These are phyloP conservation scores for Crotalus horridus DNA, from an alignment of 2,113 vertebrate species.

Conservation along the genomic window DNA sequence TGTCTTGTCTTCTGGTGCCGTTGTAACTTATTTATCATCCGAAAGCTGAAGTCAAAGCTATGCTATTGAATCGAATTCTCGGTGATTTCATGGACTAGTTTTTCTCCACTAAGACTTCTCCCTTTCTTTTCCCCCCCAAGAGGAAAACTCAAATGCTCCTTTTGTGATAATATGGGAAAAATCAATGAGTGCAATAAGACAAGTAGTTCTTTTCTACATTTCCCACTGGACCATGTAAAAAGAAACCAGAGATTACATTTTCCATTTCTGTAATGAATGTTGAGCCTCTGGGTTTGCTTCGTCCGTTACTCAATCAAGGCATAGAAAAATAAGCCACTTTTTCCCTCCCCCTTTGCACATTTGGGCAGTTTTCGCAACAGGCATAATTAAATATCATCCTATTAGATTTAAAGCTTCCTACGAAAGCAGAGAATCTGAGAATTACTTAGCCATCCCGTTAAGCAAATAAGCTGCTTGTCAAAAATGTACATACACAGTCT, in stretches of 20 bases:
- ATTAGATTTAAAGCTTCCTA: constrained; percentile 47
- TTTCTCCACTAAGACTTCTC: not conserved
- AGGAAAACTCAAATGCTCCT: not conserved
- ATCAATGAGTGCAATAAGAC: not conserved
- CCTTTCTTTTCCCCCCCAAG: not conserved
- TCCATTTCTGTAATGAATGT: not conserved
- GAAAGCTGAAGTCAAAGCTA: not conserved
- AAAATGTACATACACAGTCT: constrained; percentile 61
- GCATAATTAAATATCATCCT: constrained; percentile 53
- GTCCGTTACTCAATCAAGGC: not conserved
- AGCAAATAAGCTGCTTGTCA: constrained; percentile 61
- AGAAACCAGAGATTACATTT: not conserved
- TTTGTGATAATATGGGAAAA: not conserved
- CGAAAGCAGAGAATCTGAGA: constrained; percentile 50
- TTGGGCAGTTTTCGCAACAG: constrained; percentile 40
- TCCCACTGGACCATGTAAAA: constrained; percentile 1
- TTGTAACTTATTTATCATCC: not conserved
- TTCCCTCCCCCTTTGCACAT: not conserved
- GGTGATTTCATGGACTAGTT: not conserved
- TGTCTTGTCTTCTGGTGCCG: not conserved
- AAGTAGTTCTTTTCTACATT: not conserved
- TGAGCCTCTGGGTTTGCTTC: not conserved
- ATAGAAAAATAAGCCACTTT: constrained; percentile 26
- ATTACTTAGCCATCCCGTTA: constrained; percentile 56
- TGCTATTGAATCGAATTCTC: not conserved